Evolutionary conservation across 2,888 invertebrate genomes (phyloP), one percentile per base, ranked within the genome.

Genomic region (Chesias legatella): DNA sequence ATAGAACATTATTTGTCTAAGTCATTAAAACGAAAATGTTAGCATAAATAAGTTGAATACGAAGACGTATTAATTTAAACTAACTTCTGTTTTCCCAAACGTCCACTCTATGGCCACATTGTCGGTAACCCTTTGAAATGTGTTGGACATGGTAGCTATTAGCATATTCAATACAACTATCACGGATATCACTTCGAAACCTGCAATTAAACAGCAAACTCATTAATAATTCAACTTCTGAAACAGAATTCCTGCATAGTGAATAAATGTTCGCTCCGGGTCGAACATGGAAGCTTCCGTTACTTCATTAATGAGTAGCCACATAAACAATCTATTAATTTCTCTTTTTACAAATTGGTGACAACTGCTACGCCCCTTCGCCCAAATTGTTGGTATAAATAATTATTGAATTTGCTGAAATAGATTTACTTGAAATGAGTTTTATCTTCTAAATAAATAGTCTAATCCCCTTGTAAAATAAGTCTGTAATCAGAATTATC

Each of bases 81-180:
- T 47, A 41, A 77, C 79, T 67, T 93, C 91, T 8, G 93, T 93
- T 56, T 93, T 90, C 0, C 92, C 93, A 62, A 93, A 94, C 11
- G 92, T 93, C 94, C 94, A 94, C 61, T 94, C 94, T 1, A 92
- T 90, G 53, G 92, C 92, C 28, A 91, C 89, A 60, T 92, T 92
- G 51, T 92, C 91, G 9, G 88, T 90, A 26, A 94, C 92, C 56
- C 91, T 89, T 69, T 93, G 92, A 62, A 93, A 93, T 0, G 94
- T 93, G 53, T 93, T 92, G 1, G 93, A 92, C 93, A 94, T 94
- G 10, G 94, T 93, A n/a, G 94, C 94, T 59, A 94, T 93, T 43
- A 92, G 75, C 94, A 94, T 94, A 72, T 94, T 94, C 50, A 94
- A 76, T 23, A 94, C 90, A 48, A 94, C 91, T 52, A 94, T 90